Evolutionary conservation across 23 tunicate species (phyloP).

Genomic region (Trididemnum clinides): DNA sequence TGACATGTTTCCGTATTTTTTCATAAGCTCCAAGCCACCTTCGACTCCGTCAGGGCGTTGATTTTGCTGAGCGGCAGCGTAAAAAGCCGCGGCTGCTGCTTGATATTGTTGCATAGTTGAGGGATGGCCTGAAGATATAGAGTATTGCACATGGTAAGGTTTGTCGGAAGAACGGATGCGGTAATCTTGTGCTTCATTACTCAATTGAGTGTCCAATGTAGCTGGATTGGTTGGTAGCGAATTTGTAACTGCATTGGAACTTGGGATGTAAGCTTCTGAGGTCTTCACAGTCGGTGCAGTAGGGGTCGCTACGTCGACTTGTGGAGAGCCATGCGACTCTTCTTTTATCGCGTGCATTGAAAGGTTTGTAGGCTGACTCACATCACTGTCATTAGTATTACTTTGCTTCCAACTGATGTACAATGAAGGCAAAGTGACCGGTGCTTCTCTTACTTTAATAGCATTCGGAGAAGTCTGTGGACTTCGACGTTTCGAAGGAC

Average conservation of each 20-base stretch:
- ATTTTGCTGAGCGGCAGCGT: conserved; percentile 49
- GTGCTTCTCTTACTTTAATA: neutral
- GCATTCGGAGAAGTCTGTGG: neutral
- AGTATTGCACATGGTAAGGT: conserved; percentile 91
- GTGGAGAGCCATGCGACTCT: conserved; percentile 35
- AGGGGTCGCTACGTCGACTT: neutral
- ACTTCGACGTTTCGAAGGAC: conserved; percentile 26
- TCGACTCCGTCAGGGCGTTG: neutral
- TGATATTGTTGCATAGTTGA: conserved; percentile 57
- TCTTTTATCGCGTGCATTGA: conserved; percentile 9
- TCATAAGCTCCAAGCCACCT: conserved; percentile 70
- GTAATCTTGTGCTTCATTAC: neutral
- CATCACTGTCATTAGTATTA: neutral
- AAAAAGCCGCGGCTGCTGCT: conserved; percentile 74
- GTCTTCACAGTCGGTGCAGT: neutral
- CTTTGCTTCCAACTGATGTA: neutral
- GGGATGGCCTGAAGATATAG: conserved; percentile 73
- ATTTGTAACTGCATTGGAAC: neutral
- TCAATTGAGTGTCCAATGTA: neutral
- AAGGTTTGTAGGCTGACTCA: conserved; percentile 1
- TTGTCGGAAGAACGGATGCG: conserved; percentile 27
- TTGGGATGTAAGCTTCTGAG: neutral
- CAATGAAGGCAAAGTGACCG: neutral
- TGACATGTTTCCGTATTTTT: conserved; percentile 92
- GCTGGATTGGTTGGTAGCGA: neutral